Evolutionary conservation across 2,888 invertebrate species (phyloP).

Genomic region (Pterostichus niger): DNA sequence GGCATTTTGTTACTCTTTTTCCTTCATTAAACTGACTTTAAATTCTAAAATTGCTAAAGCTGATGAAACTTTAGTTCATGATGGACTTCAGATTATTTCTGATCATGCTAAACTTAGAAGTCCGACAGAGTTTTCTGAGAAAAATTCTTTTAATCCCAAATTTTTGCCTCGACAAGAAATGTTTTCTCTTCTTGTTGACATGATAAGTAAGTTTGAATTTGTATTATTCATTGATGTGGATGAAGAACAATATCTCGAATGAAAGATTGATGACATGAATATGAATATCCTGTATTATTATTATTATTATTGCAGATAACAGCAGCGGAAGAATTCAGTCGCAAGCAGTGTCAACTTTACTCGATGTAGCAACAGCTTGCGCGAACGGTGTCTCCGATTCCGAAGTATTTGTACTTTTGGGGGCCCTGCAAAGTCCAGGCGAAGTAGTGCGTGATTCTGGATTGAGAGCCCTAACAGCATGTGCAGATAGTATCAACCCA

Average conservation of each 20-base stretch:
- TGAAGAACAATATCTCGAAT: too few species aligned
- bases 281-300: too few species aligned
- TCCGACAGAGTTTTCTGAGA: slow-evolving; percentile 74
- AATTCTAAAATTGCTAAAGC: slow-evolving; percentile 77
- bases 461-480: slow-evolving; percentile 84
- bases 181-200: slow-evolving; percentile 87
- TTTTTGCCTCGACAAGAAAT: slow-evolving; percentile 91
- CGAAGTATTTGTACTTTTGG: slow-evolving; percentile 88
- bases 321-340: slow-evolving; percentile 87
- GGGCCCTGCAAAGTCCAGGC: slow-evolving; percentile 86
- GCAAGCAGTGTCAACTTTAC: slow-evolving; percentile 87
- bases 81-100: slow-evolving; percentile 83
- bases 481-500: slow-evolving; percentile 82
- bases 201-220: slow-evolving; percentile 78
- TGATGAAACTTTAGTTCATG: slow-evolving; percentile 80
- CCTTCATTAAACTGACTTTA: slow-evolving; percentile 84
- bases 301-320: slow-evolving; percentile 74
- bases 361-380: slow-evolving; percentile 87
- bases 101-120: slow-evolving; percentile 85
- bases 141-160: slow-evolving; percentile 84
- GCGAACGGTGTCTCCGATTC: slow-evolving; percentile 85
- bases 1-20: slow-evolving; percentile 91
- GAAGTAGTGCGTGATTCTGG: slow-evolving; percentile 89
- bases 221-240: too few species aligned
- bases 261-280: too few species aligned